phyloP scores from a whole-genome alignment of 2,888 invertebrate genomes.

The Dasypogon diadema region DNA sequence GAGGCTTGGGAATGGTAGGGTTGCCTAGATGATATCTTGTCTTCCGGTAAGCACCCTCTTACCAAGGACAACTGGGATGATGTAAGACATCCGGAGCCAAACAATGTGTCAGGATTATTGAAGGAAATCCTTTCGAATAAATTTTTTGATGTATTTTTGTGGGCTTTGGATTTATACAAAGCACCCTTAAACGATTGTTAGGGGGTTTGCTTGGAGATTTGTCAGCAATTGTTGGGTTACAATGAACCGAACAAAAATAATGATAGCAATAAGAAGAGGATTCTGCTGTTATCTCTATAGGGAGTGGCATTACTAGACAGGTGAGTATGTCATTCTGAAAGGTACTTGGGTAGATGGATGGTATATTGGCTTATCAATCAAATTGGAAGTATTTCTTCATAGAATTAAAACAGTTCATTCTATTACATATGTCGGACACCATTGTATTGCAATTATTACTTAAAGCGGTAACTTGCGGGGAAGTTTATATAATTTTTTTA shows the following conservation, averaged over 20 bases:
- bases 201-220: slow-evolving; percentile 38
- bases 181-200: slow-evolving; percentile 52
- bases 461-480: too few species aligned
- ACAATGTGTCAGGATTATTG: slow-evolving; percentile 52
- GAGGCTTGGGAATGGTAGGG: background rate
- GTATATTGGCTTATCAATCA: slow-evolving; percentile 36
- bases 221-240: slow-evolving; percentile 45
- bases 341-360: slow-evolving; percentile 31
- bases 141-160: slow-evolving; percentile 50
- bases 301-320: slow-evolving; percentile 20
- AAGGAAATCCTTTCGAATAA: slow-evolving; percentile 51
- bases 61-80: slow-evolving; percentile 44
- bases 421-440: too few species aligned
- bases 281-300: background rate
- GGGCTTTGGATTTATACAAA: slow-evolving; percentile 50
- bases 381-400: too few species aligned
- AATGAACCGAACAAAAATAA: slow-evolving; percentile 49
- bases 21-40: background rate
- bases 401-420: too few species aligned
- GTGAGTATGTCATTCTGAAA: slow-evolving; percentile 34
- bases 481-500: too few species aligned
- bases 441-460: too few species aligned
- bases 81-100: slow-evolving; percentile 42
- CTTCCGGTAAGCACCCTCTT: background rate
- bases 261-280: slow-evolving; percentile 45